A percentile compares a stretch with the other conserved stretches of the same genome.
Conservation (phyloP, 2,113 vertebrate species). For the Cnemophilus loriae region DNA sequence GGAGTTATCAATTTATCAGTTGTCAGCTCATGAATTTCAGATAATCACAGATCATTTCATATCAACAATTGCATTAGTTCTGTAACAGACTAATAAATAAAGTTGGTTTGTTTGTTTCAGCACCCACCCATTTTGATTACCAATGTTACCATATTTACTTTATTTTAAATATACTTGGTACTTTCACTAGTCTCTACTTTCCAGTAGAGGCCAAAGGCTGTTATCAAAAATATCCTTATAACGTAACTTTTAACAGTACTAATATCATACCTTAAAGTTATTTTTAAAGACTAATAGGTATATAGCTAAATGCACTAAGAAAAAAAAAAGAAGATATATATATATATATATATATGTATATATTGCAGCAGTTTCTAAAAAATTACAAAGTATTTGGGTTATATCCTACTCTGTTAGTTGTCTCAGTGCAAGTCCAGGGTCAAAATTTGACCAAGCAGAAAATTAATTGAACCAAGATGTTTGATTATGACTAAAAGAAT, state of each 20-base stretch:
- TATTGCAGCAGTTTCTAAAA: background rate
- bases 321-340: no score
- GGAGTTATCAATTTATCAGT: background rate
- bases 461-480: background rate
- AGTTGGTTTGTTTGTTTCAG: background rate
- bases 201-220: background rate
- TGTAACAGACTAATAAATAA: background rate
- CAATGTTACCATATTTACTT: background rate
- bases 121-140: background rate
- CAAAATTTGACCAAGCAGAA: background rate
- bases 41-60: background rate
- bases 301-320: background rate
- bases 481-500: background rate
- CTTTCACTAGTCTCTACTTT: background rate
- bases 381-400: background rate
- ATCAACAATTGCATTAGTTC: background rate
- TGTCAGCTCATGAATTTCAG: background rate
- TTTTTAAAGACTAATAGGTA: background rate
- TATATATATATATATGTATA: no score
- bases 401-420: background rate
- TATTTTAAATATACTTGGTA: background rate
- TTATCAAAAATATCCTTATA: background rate
- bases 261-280: background rate
- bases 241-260: background rate
- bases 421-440: background rate